These are phyloP conservation scores for Lagocephalus sceleratus DNA, from an alignment of 2,797 vertebrate species.

Conservation along the genomic window DNA sequence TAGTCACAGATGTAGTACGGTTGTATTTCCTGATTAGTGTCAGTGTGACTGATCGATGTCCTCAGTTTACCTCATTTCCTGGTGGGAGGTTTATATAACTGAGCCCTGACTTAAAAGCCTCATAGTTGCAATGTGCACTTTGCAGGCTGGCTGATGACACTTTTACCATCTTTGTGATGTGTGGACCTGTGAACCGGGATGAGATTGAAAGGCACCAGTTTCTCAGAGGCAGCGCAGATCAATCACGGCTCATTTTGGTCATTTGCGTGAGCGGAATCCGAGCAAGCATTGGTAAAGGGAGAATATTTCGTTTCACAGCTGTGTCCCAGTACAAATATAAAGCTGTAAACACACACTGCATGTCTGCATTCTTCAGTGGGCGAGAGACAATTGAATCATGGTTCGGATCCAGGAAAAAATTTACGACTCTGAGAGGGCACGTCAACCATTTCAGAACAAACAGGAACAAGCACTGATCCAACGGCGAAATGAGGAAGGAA, in stretches of 20 bases:
- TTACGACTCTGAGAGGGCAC: neutral
- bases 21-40: slow-evolving; percentile 60
- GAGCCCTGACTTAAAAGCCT: slow-evolving; percentile 11
- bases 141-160: slow-evolving; percentile 4
- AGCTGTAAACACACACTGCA: neutral
- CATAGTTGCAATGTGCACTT: slow-evolving; percentile 15
- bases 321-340: neutral
- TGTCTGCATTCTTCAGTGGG: neutral
- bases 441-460: neutral
- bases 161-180: slow-evolving; percentile 29
- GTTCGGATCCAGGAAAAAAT: neutral
- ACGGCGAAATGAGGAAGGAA: too few relatives aligned
- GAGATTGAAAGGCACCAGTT: slow-evolving; percentile 8
- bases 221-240: slow-evolving; percentile 8
- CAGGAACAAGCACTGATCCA: too few relatives aligned
- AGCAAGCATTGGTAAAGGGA: slow-evolving; percentile 6
- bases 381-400: neutral
- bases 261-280: slow-evolving; percentile 14
- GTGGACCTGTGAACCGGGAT: slow-evolving; percentile 18
- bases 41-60: slow-evolving; percentile 60
- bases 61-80: slow-evolving; percentile 60
- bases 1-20: slow-evolving; percentile 43
- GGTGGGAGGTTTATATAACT: slow-evolving; percentile 52
- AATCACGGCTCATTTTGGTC: slow-evolving; percentile 9
- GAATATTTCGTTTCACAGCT: neutral